Conservation (phyloP, 2,797 vertebrate species). For the Sebastes itinus region DNA sequence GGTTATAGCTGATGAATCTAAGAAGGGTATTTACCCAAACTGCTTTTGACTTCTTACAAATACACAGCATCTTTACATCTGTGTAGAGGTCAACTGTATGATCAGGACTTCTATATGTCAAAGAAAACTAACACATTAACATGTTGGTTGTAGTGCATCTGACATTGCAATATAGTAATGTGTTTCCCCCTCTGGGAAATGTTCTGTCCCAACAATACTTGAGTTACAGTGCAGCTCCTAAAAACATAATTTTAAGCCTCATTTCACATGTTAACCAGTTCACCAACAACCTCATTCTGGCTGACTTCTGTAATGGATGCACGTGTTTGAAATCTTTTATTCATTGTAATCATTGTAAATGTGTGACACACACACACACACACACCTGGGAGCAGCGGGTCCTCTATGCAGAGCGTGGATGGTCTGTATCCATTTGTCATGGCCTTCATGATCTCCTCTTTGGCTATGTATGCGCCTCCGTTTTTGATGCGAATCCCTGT, state of each 20-base stretch:
- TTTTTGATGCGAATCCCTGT: conserved; percentile 97
- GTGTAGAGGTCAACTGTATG: background rate
- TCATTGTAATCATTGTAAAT: background rate
- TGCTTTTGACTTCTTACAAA: background rate
- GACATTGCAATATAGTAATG: background rate
- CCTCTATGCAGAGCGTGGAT: conserved; percentile 98
- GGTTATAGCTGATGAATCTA: background rate
- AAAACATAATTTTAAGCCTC: background rate
- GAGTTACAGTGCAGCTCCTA: background rate
- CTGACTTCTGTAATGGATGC: background rate
- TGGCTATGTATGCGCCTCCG: conserved; percentile 95
- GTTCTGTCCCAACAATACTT: background rate
- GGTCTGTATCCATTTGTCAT: conserved; percentile 95
- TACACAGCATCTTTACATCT: background rate
- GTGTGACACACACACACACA: conserved; percentile 47
- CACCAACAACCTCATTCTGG: background rate
- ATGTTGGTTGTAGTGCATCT: background rate
- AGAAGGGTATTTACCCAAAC: too few relatives aligned
- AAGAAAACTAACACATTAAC: background rate
- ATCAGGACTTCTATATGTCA: background rate
- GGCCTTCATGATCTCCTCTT: conserved; percentile 97
- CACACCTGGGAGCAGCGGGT: conserved; percentile 93
- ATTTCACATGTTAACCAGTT: background rate
- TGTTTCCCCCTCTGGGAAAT: background rate
- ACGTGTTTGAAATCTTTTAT: background rate